These are phyloP conservation scores for Patella vulgata DNA, from an alignment of 1,140 invertebrate genomes.

Conservation along the genomic window DNA sequence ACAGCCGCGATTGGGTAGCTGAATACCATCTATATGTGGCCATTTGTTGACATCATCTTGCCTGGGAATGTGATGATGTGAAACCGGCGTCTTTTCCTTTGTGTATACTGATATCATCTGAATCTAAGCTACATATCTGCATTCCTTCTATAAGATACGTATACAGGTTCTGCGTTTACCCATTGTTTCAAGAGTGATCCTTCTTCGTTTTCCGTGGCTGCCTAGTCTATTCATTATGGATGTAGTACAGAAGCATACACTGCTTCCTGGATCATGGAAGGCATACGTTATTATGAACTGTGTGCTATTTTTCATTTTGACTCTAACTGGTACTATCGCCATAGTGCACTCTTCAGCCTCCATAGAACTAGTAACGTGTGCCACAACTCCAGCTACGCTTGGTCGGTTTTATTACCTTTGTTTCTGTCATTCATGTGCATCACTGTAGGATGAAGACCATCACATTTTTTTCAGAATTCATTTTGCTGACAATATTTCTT, in stretches of 20 bases:
- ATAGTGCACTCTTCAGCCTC: background rate
- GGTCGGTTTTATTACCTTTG: background rate
- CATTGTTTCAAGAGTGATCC: constrained; percentile 2
- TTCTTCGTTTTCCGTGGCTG: background rate
- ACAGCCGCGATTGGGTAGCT: background rate
- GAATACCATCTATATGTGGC: background rate
- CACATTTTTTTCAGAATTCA: background rate
- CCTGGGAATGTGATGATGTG: background rate
- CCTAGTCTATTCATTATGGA: background rate
- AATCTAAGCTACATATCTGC: too few species aligned
- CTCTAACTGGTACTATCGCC: background rate
- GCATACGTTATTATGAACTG: background rate
- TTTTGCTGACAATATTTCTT: background rate
- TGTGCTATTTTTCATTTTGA: background rate
- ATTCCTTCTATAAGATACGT: too few species aligned
- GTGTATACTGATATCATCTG: background rate
- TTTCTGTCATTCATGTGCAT: background rate
- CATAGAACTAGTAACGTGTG: background rate
- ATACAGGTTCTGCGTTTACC: background rate
- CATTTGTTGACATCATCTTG: background rate
- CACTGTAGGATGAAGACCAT: constrained; percentile 1
- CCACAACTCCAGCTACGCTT: too few species aligned
- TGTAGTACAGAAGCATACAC: background rate
- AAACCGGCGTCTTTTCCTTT: background rate
- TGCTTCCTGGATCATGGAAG: background rate